Evolutionary conservation across 2,797 vertebrate species (phyloP).

Genomic region (Rhinoraja longicauda): DNA sequence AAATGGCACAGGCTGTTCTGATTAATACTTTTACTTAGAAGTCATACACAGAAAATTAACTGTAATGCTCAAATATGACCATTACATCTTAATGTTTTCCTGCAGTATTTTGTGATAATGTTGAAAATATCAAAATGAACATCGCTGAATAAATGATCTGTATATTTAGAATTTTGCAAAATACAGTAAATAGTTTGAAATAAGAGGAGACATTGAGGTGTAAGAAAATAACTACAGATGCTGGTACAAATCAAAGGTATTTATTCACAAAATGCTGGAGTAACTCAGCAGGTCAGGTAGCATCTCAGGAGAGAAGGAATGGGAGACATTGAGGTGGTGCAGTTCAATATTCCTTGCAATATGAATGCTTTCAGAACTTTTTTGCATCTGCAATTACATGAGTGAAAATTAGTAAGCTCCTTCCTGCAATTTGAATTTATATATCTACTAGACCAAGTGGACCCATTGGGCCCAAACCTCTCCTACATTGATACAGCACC

Average conservation of each 20-base stretch:
- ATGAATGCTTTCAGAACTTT: background rate
- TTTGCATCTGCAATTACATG: background rate
- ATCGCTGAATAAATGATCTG: too few relatives aligned
- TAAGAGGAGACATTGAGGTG: background rate
- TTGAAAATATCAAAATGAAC: background rate
- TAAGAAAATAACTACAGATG: too few relatives aligned
- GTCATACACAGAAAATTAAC: background rate
- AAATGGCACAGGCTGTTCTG: background rate
- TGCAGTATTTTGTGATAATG: background rate
- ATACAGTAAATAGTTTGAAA: background rate
- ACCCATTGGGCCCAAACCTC: too few relatives aligned
- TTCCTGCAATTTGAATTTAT: background rate
- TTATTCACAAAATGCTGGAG: too few relatives aligned
- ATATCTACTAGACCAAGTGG: too few relatives aligned
- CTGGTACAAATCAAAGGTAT: too few relatives aligned
- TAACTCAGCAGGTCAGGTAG: too few relatives aligned
- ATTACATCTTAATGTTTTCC: background rate
- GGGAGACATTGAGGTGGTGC: background rate
- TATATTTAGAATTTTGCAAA: background rate
- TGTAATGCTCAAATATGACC: background rate
- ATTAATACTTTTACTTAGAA: background rate
- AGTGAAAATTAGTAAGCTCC: background rate
- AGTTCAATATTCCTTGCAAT: background rate
- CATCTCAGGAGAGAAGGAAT: too few relatives aligned
- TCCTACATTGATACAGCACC: too few relatives aligned